Conservation (phyloP, 2,888 invertebrate genomes). For the Andrena bucephala region DNA sequence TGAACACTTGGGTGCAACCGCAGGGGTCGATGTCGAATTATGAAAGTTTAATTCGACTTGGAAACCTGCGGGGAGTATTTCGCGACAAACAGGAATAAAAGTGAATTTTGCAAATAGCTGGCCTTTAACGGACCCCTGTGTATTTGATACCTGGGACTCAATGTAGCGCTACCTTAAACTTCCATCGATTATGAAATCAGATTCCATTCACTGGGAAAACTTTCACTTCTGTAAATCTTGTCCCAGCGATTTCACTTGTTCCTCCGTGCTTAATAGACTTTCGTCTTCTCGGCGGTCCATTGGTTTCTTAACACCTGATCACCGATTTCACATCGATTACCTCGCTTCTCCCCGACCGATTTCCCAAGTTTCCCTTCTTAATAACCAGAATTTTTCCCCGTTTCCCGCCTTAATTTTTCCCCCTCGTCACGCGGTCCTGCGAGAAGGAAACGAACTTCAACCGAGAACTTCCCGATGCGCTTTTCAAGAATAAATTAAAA, state of each 20-base stretch:
- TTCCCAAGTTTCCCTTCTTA: not conserved
- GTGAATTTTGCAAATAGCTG: not conserved
- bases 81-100: not conserved
- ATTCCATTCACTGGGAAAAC: no score
- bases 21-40: constrained; percentile 55
- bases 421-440: not conserved
- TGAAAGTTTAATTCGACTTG: constrained; percentile 55
- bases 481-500: constrained; percentile 55
- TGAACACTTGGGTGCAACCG: constrained; percentile 49
- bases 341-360: not conserved
- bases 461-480: constrained; percentile 22
- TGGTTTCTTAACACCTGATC: not conserved
- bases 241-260: no score
- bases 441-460: constrained; percentile 3
- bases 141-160: no score
- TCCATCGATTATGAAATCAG: no score
- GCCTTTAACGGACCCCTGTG: not conserved
- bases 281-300: no score
- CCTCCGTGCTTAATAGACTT: no score
- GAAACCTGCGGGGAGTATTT: constrained; percentile 9
- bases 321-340: not conserved
- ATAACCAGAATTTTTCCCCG: not conserved
- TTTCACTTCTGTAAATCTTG: no score
- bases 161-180: no score
- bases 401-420: not conserved